Conservation (phyloP, 2,113 vertebrate genomes). For the Saccopteryx bilineata region DNA sequence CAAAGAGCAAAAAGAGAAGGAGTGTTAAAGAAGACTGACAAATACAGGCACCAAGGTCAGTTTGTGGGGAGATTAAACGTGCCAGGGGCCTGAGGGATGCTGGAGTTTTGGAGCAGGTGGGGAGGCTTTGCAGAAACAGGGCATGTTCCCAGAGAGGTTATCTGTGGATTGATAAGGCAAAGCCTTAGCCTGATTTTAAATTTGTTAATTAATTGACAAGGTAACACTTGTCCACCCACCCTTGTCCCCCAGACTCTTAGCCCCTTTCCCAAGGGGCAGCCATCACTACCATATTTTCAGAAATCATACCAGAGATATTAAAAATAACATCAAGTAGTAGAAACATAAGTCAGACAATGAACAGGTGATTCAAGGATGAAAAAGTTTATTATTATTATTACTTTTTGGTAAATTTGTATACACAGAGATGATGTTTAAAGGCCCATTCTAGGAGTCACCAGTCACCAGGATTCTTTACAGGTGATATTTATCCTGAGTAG, state of each 20-base stretch:
- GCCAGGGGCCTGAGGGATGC: not conserved
- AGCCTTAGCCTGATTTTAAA: conserved; percentile 2
- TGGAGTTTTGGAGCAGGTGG: not conserved
- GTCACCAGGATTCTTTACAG: conserved; percentile 72
- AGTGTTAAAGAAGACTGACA: not conserved
- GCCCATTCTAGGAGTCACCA: conserved; percentile 36
- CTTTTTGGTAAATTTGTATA: conserved; percentile 67
- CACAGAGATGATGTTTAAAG: conserved; percentile 67
- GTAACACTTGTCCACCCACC: not conserved
- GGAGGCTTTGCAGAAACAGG: not conserved
- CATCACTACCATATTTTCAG: not conserved
- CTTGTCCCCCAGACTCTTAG: not conserved
- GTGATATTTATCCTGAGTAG: conserved; percentile 72
- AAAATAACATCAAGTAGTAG: not conserved
- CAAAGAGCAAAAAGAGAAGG: not conserved
- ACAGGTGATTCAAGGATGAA: conserved; percentile 73
- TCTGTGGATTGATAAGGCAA: not conserved
- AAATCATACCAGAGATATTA: not conserved
- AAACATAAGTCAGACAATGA: conserved; percentile 34
- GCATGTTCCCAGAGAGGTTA: not conserved
- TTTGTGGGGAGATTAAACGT: not conserved
- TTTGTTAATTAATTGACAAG: not conserved
- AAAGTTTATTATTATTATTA: not conserved
- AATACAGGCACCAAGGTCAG: not conserved
- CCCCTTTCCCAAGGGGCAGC: not conserved